Evolutionary conservation across 35 echinoderm and acorn worm species (phyloP).

Genomic region (Nesometra sesokonis): DNA sequence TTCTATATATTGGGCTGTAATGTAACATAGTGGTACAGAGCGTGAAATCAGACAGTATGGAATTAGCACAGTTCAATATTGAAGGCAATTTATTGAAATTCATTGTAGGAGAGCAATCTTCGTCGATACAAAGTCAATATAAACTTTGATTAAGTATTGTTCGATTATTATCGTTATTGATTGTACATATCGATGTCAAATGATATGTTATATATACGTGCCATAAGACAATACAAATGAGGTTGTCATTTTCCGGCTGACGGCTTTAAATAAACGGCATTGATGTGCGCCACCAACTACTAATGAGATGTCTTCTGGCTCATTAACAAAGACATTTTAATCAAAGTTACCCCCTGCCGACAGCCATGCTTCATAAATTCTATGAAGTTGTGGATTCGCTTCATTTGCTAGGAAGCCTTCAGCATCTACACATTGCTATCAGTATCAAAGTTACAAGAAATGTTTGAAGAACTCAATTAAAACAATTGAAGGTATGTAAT

Average conservation of each 20-base stretch:
- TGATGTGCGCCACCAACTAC: background rate
- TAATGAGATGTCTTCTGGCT: background rate
- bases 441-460: background rate
- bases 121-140: background rate
- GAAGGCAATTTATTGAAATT: background rate
- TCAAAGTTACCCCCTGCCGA: background rate
- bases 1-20: background rate
- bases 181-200: background rate
- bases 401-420: background rate
- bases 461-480: too few species aligned
- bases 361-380: background rate
- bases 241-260: background rate
- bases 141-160: too few species aligned
- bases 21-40: background rate
- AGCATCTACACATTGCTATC: background rate
- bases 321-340: background rate
- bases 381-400: background rate
- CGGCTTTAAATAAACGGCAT: background rate
- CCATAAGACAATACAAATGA: background rate
- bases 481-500: too few species aligned
- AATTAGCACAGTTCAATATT: background rate
- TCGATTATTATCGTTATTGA: background rate
- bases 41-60: background rate
- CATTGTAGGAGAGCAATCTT: background rate
- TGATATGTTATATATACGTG: background rate